Base-by-base conservation (phyloP, 2,888 invertebrate species). In the Venusia cambrica region DNA sequence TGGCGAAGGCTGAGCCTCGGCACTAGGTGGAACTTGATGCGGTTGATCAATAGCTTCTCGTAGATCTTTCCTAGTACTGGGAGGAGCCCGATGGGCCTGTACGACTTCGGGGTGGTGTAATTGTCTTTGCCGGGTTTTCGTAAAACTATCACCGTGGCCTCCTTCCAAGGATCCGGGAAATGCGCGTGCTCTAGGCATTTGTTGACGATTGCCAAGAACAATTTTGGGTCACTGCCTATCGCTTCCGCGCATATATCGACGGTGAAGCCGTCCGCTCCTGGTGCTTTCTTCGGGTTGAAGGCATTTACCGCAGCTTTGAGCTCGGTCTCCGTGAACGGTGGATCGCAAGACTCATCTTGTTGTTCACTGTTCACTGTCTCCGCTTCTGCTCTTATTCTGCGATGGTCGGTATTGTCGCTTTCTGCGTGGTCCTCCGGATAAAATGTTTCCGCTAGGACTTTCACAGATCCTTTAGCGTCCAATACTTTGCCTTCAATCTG, bases 261-360 rank as follows among this genome's bases (percentile, higher is more conserved):
- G 0, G 36, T 36, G 2, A 36, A 3, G 3, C 36, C 36, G 2
- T 36, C 36, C 0, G 5, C 3, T 1, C 36, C 36, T 4, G 53
- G 53, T 35, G 47, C 49, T 18, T 47, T 52, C 17, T 47, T 51
- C 1, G 45, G 43, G 13, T 43, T 47, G n/a, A 48, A 48, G 4
- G 17, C 19, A 0, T 7, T n/a, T 10, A 29, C 9, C 3, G 37
- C 31, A 3, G 5, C 3, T 6, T 4, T 26, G 0, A 47, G 35
- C 12, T 51, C 48, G 0, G 17, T 1, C 2, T 5, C 5, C 0
- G 49, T 48, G 22, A 49, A 52, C 8, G 35, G 38, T 5, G 52
- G 49, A 13, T 48, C 48, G 20, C 27, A 26, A 1, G n/a, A n/a
- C n/a, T 8, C 3, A 11, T 17, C 22, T 24, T 22, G 19, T 10